A percentile compares a stretch with the other conserved stretches of the same genome.
Evolutionary conservation across 2,113 vertebrate genomes (phyloP).

Genomic region (Chiloscyllium plagiosum): DNA sequence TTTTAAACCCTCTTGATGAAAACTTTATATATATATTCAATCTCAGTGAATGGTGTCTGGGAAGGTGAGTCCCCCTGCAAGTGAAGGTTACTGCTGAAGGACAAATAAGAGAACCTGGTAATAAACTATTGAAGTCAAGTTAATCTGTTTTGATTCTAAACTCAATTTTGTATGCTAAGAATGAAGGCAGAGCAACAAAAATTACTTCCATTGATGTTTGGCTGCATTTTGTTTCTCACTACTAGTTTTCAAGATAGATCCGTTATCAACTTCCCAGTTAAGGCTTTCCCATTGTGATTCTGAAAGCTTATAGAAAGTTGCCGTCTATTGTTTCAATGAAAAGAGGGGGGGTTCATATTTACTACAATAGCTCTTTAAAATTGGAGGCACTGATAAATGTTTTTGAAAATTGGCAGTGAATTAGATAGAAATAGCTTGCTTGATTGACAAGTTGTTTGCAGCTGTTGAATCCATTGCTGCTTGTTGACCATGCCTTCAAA

Average conservation of each 20-base stretch:
- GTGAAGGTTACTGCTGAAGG: neutral
- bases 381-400: neutral
- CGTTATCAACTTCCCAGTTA: neutral
- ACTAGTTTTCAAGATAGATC: neutral
- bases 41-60: neutral
- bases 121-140: neutral
- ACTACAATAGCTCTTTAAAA: neutral
- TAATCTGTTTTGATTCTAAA: neutral
- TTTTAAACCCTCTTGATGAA: neutral
- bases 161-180: neutral
- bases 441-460: neutral
- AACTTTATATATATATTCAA: neutral
- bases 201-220: neutral
- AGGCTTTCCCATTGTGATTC: neutral
- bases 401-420: constrained; percentile 21
- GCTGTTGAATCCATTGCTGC: constrained; percentile 23
- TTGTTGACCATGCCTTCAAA: neutral
- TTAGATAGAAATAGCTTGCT: neutral
- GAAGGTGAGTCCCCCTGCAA: neutral
- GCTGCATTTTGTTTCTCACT: neutral
- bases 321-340: neutral
- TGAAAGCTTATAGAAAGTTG: neutral
- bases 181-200: neutral
- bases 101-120: constrained; percentile 16
- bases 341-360: neutral